Evolutionary conservation across 2,888 invertebrate genomes (phyloP).

Genomic region (Lamellibrachia columna): DNA sequence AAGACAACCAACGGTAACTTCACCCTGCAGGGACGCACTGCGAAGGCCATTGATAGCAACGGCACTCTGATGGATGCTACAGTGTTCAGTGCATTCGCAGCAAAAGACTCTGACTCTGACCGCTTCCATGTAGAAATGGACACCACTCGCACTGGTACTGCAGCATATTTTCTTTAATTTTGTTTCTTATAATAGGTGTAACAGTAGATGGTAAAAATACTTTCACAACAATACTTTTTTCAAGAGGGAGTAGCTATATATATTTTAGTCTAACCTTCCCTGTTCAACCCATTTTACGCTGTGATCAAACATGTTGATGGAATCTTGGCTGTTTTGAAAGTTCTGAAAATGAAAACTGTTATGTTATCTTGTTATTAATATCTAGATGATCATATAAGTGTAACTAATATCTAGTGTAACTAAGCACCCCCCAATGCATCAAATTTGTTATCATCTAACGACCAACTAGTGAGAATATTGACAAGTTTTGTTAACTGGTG

Average conservation of each 20-base stretch:
- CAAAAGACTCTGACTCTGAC: conserved; percentile 24
- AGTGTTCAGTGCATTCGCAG: conserved; percentile 33
- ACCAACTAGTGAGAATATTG: neutral
- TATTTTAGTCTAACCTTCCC: neutral
- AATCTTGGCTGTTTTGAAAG: too few relatives aligned
- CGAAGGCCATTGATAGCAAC: conserved; percentile 17
- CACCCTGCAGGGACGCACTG: conserved; percentile 33
- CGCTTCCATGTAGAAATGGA: conserved; percentile 23
- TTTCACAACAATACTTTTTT: neutral
- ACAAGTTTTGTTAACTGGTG: neutral
- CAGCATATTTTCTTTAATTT: neutral
- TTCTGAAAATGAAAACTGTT: too few relatives aligned
- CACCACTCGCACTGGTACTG: conserved; percentile 19
- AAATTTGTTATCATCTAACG: neutral
- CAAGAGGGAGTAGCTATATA: neutral
- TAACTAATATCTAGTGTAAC: too few relatives aligned
- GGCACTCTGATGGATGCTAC: conserved; percentile 27
- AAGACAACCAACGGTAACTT: conserved; percentile 13
- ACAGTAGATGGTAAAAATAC: neutral
- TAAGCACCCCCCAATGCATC: too few relatives aligned
- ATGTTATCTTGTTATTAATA: too few relatives aligned
- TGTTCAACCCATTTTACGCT: neutral
- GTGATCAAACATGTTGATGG: neutral
- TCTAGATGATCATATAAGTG: too few relatives aligned
- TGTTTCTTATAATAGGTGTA: neutral